Conservation (phyloP, 2,797 vertebrate genomes). For the Cheirogaleus major region DNA sequence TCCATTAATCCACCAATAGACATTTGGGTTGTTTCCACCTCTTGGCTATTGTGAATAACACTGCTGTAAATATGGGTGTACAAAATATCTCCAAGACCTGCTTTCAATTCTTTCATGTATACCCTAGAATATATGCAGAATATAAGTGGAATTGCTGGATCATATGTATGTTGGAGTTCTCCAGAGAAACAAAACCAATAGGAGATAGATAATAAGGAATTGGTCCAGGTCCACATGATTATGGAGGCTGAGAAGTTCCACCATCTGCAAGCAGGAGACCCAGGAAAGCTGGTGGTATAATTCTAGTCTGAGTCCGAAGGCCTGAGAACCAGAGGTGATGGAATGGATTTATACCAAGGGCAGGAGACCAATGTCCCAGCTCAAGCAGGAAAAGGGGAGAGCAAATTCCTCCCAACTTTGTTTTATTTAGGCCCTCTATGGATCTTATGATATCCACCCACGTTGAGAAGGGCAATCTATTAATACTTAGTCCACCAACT, state of each 20-base stretch:
- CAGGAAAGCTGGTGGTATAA: rapidly evolving
- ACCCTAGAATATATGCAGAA: too few relatives aligned
- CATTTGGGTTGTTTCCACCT: background rate
- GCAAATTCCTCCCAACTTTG: background rate
- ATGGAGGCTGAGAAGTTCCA: background rate
- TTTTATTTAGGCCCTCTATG: background rate
- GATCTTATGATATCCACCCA: background rate
- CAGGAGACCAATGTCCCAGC: background rate
- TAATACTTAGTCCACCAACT: background rate
- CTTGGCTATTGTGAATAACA: background rate
- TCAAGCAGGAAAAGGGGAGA: too few relatives aligned
- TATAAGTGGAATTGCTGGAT: background rate
- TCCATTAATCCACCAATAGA: background rate
- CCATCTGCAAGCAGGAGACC: background rate
- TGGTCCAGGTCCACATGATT: background rate
- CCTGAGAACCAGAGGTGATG: background rate
- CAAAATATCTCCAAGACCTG: background rate
- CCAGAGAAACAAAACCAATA: background rate
- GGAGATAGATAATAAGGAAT: background rate
- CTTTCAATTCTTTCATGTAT: background rate
- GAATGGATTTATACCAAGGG: background rate
- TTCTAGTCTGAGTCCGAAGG: background rate
- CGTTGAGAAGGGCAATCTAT: background rate
- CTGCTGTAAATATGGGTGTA: background rate
- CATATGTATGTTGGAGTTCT: background rate